A percentile compares a stretch with the other conserved stretches of the same genome.
phyloP scores from a whole-genome alignment of 2,888 invertebrate genomes.

The Cheilosia impressa region DNA sequence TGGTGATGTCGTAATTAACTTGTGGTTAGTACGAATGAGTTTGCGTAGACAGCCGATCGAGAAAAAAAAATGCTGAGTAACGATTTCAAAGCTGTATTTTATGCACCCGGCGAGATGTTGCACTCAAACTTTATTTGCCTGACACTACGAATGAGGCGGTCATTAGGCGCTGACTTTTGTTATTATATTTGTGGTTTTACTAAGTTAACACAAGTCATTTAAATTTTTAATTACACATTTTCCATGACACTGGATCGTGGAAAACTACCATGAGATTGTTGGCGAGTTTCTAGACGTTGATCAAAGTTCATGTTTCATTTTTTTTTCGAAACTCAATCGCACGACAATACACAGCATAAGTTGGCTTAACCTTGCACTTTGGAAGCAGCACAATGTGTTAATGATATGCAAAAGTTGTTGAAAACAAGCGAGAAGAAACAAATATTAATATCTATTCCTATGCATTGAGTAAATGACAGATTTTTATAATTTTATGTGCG shows the following conservation, averaged over 20 bases:
- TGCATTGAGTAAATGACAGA: not conserved
- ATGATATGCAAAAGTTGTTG: not conserved
- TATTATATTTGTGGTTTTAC: not conserved
- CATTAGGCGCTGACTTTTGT: not conserved
- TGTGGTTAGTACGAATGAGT: not conserved
- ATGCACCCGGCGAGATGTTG: not conserved
- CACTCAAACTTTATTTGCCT: not conserved
- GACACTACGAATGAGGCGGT: not conserved
- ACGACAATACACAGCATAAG: not conserved
- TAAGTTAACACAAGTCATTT: not conserved
- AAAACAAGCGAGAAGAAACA: not conserved
- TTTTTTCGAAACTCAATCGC: not conserved
- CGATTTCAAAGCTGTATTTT: not conserved
- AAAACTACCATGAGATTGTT: not conserved
- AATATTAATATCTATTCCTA: not conserved
- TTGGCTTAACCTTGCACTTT: slow-evolving; percentile 4
- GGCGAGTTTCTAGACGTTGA: not conserved
- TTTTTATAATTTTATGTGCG: not conserved
- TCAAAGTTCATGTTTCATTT: not conserved
- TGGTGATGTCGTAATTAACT: slow-evolving; percentile 6
- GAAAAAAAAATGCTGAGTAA: not conserved
- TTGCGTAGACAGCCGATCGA: not conserved
- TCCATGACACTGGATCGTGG: not conserved
- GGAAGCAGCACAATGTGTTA: not conserved
- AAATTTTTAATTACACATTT: not conserved